These are phyloP conservation scores for Apomyelois bistriatella DNA, from an alignment of 2,888 invertebrate species.

Conservation along the genomic window DNA sequence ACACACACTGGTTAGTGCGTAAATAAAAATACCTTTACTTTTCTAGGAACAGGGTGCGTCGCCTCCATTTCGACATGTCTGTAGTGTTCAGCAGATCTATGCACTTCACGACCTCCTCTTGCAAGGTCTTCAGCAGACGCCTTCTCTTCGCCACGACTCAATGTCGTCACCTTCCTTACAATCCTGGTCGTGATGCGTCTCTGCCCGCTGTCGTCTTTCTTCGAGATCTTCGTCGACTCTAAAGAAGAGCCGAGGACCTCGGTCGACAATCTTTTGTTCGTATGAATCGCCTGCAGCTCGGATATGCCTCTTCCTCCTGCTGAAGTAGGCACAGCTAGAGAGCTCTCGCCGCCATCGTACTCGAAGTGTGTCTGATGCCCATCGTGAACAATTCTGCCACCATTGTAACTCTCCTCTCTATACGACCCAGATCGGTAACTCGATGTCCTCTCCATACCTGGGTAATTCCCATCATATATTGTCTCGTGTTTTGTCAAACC, in stretches of 20 bases:
- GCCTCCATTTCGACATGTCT: conserved; percentile 80
- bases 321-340: conserved; percentile 63
- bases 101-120: conserved; percentile 80
- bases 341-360: conserved; percentile 67
- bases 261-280: conserved; percentile 90
- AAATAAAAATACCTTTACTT: conserved; percentile 84
- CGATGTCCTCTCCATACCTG: conserved; percentile 65
- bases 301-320: conserved; percentile 68
- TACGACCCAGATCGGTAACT: conserved; percentile 65
- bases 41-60: conserved; percentile 84
- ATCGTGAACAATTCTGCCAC: conserved; percentile 70
- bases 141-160: conserved; percentile 92
- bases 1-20: conserved; percentile 16
- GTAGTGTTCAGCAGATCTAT: conserved; percentile 78
- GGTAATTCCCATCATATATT: conserved; percentile 72
- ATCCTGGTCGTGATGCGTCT: conserved; percentile 92
- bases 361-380: conserved; percentile 76
- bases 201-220: conserved; percentile 88
- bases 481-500: conserved; percentile 73
- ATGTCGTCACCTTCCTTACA: conserved; percentile 92
- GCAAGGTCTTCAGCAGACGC: conserved; percentile 85
- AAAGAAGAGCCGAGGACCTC: conserved; percentile 91
- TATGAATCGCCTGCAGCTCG: conserved; percentile 88
- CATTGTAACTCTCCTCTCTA: conserved; percentile 67
- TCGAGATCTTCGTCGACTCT: conserved; percentile 91